Evolutionary conservation across 2,113 vertebrate genomes (phyloP).

Genomic region (Trachemys scripta): DNA sequence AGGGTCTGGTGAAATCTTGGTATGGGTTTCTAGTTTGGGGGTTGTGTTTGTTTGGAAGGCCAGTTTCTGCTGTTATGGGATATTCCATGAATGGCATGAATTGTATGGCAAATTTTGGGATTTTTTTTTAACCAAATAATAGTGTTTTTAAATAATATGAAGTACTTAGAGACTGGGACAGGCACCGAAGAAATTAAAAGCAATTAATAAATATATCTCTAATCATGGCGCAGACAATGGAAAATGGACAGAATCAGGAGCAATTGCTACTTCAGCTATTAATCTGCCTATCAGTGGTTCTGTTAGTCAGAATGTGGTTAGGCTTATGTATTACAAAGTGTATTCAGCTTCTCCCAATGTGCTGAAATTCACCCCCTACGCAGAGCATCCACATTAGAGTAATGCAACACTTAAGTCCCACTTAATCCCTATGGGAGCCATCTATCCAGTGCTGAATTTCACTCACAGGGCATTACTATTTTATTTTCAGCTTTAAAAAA

Average conservation of each 20-base stretch:
- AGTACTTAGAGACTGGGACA: background rate
- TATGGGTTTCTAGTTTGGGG: background rate
- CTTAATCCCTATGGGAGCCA: background rate
- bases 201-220: background rate
- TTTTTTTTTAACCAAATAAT: background rate
- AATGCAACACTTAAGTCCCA: background rate
- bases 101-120: background rate
- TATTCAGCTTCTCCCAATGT: background rate
- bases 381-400: background rate
- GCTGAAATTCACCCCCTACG: fast-evolving
- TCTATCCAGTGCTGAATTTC: background rate
- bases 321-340: background rate
- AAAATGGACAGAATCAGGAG: background rate
- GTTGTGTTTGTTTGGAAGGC: background rate
- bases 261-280: background rate
- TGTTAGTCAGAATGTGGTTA: background rate
- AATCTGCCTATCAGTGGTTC: background rate
- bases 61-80: background rate
- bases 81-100: background rate
- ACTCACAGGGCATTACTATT: background rate
- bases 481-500: slow-evolving; percentile 21
- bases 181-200: background rate
- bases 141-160: background rate
- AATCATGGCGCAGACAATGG: background rate
- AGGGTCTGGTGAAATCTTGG: background rate